phyloP scores from a whole-genome alignment of 2,888 invertebrate species.

The Agrotis puta region DNA sequence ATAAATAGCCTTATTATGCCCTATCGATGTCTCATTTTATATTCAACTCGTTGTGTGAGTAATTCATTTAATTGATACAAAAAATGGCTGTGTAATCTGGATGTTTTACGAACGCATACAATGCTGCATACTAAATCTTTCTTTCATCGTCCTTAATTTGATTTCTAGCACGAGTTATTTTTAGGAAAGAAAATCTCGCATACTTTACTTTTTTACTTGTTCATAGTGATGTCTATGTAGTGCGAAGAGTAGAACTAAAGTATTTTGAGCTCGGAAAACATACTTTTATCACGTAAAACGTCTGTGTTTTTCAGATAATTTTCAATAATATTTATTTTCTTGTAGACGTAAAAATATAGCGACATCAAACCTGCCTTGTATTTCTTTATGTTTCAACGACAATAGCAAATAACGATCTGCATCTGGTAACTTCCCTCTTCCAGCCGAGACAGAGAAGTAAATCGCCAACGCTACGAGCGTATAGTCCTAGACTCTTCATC shows the following conservation, averaged over 20 bases:
- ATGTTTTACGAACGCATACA: background rate
- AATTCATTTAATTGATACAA: conserved; percentile 3
- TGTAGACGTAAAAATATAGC: too few species aligned
- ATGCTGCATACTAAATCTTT: background rate
- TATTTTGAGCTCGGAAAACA: too few species aligned
- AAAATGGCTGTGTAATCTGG: background rate
- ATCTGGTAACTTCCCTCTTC: background rate
- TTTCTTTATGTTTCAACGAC: too few species aligned
- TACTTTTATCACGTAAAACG: too few species aligned
- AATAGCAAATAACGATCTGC: too few species aligned
- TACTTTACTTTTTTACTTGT: too few species aligned
- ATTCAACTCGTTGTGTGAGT: background rate
- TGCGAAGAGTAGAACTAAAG: too few species aligned
- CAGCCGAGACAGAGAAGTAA: conserved; percentile 97
- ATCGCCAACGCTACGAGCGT: conserved; percentile 97
- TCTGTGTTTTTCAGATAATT: too few species aligned
- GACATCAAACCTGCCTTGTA: too few species aligned
- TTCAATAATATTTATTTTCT: too few species aligned
- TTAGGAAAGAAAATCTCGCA: background rate
- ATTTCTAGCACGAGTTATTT: background rate
- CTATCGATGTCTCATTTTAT: conserved; percentile 1
- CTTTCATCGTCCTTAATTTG: background rate
- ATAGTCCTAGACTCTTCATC: conserved; percentile 92
- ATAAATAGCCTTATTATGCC: background rate
- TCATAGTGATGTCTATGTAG: too few species aligned